phyloP scores from a whole-genome alignment of 2,888 invertebrate species.

The Thera britannica region DNA sequence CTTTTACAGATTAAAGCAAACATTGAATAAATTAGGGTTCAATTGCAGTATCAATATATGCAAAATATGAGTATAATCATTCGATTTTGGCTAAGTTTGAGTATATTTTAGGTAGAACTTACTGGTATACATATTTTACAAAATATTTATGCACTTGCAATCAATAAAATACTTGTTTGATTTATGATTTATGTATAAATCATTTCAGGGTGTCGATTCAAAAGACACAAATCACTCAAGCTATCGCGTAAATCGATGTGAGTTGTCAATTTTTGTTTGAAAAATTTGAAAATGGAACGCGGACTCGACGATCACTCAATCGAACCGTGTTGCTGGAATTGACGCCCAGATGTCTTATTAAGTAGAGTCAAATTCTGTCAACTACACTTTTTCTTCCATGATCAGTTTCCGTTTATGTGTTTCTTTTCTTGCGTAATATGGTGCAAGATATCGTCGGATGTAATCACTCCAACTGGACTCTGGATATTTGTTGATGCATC shows the following conservation, averaged over 20 bases:
- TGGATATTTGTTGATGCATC: slow-evolving; percentile 65
- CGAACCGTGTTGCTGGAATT: too few species aligned
- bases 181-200: slow-evolving; percentile 19
- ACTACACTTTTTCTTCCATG: slow-evolving; percentile 18
- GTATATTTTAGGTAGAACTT: slow-evolving; percentile 3
- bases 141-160: background rate
- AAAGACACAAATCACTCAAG: too few species aligned
- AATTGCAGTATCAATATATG: background rate
- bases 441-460: slow-evolving; percentile 88
- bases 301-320: too few species aligned
- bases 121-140: slow-evolving; percentile 12
- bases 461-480: slow-evolving; percentile 88
- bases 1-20: background rate
- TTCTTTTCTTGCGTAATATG: slow-evolving; percentile 78
- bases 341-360: slow-evolving; percentile 6
- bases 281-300: too few species aligned
- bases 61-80: background rate
- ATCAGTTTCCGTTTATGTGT: slow-evolving; percentile 60
- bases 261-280: too few species aligned
- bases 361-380: slow-evolving; percentile 1
- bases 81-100: background rate
- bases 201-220: too few species aligned
- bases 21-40: slow-evolving; percentile 6
- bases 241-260: too few species aligned
- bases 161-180: slow-evolving; percentile 4